These are phyloP conservation scores for Lepidostoma basale DNA, from an alignment of 1,140 invertebrate genomes.

Conservation along the genomic window DNA sequence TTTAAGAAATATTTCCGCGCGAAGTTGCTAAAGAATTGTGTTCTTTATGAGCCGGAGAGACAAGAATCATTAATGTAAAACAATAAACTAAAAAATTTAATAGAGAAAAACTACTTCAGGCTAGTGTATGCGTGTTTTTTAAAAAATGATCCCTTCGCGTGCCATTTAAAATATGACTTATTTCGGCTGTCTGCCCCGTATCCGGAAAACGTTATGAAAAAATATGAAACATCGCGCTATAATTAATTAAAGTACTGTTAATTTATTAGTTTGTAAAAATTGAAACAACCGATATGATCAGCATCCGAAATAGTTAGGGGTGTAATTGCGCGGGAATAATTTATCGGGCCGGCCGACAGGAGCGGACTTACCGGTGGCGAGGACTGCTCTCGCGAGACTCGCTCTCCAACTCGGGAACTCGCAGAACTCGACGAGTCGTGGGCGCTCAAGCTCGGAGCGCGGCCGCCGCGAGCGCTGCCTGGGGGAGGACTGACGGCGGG, in stretches of 20 bases:
- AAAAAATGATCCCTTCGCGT: conserved; percentile 25
- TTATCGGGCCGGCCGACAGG: neutral
- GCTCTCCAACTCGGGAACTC: too few species aligned
- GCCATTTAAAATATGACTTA: conserved; percentile 26
- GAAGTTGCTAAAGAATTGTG: too few species aligned
- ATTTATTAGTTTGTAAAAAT: conserved; percentile 24
- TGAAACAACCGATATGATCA: conserved; percentile 4
- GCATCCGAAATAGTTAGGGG: neutral
- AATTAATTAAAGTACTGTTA: conserved; percentile 20
- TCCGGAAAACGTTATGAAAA: conserved; percentile 20
- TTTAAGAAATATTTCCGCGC: too few species aligned
- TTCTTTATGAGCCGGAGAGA: too few species aligned
- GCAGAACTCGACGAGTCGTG: too few species aligned
- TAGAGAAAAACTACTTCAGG: too few species aligned
- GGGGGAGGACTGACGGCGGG: neutral
- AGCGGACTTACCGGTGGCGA: conserved; percentile 1
- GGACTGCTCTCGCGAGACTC: neutral
- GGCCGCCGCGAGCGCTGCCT: neutral
- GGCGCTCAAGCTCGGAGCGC: neutral
- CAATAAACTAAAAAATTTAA: too few species aligned
- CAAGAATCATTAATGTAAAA: too few species aligned
- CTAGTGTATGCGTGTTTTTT: conserved; percentile 18
- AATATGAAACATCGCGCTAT: conserved; percentile 23
- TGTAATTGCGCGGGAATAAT: conserved; percentile 8
- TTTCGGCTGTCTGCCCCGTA: conserved; percentile 16